A percentile compares a stretch with the other conserved stretches of the same genome.
These are phyloP conservation scores for Tricholauxania praeusta DNA, from an alignment of 2,888 invertebrate genomes.

Conservation along the genomic window DNA sequence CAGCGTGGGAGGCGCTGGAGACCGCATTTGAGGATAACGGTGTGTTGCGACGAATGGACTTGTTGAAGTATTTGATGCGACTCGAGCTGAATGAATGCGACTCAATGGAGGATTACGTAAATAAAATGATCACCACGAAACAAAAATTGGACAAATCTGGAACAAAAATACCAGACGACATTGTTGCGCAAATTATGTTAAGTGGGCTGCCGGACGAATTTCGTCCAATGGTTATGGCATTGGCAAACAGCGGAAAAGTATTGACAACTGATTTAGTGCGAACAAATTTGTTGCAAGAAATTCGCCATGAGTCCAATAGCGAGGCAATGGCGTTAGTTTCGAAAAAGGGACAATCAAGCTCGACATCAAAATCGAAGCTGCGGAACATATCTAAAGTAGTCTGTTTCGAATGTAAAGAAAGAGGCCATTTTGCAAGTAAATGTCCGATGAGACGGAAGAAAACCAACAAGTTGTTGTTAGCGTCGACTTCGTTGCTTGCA, in stretches of 20 bases:
- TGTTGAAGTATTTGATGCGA: slow-evolving; percentile 36
- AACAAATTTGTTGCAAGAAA: slow-evolving; percentile 36
- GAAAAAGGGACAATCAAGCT: slow-evolving; percentile 13
- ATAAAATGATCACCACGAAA: slow-evolving; percentile 32
- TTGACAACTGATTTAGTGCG: slow-evolving; percentile 36
- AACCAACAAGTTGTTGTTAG: slow-evolving; percentile 29
- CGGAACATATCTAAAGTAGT: neutral
- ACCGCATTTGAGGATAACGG: slow-evolving; percentile 38
- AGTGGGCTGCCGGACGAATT: slow-evolving; percentile 35
- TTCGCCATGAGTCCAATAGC: slow-evolving; percentile 20
- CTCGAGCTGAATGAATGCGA: slow-evolving; percentile 21
- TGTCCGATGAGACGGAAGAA: slow-evolving; percentile 30
- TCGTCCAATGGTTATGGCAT: slow-evolving; percentile 38
- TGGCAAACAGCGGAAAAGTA: slow-evolving; percentile 33
- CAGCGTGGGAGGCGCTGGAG: slow-evolving; percentile 36
- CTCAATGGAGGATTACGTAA: slow-evolving; percentile 39
- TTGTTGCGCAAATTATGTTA: slow-evolving; percentile 18
- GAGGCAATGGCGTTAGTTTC: slow-evolving; percentile 29
- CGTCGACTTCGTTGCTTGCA: slow-evolving; percentile 36
- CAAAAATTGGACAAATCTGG: slow-evolving; percentile 38
- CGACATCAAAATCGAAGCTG: slow-evolving; percentile 15
- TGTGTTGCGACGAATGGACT: slow-evolving; percentile 41
- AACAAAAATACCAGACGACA: slow-evolving; percentile 34
- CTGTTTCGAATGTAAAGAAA: slow-evolving; percentile 36
- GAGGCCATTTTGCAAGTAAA: slow-evolving; percentile 38